Percentiles rank a stretch among this genome's conserved stretches.
Conservation (phyloP, 2,797 vertebrate genomes). For the Oceanodroma leucorhoa region DNA sequence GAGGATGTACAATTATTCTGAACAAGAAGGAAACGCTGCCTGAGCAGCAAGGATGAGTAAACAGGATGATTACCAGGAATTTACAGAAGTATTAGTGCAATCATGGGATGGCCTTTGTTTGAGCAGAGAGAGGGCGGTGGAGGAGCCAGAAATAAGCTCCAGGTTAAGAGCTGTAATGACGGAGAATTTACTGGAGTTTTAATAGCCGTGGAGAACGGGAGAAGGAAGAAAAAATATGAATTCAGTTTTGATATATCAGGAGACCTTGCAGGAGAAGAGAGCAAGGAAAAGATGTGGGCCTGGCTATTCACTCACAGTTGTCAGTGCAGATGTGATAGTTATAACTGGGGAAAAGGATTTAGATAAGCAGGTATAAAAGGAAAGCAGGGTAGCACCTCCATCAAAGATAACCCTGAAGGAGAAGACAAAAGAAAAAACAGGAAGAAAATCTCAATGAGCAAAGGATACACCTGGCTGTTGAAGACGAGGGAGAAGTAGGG, state of each 20-base stretch:
- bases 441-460: not conserved
- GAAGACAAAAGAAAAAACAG: not conserved
- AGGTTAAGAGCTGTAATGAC: not conserved
- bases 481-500: not conserved
- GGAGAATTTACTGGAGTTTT: not conserved
- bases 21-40: not conserved
- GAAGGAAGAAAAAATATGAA: not conserved
- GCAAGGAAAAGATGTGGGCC: not conserved
- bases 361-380: not conserved
- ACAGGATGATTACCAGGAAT: conserved; percentile 44
- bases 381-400: not conserved
- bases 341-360: not conserved
- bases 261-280: not conserved
- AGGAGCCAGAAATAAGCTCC: conserved; percentile 2
- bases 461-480: not conserved
- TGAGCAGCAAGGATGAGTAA: conserved; percentile 25
- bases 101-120: conserved; percentile 1
- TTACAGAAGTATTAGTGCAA: not conserved
- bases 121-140: not conserved
- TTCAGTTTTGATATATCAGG: not conserved
- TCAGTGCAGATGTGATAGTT: not conserved
- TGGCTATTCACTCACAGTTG: not conserved
- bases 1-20: not conserved
- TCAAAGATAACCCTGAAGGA: not conserved
- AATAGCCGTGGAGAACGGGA: not conserved